Conservation (phyloP, 2,797 vertebrate species). For the Limnodromus scolopaceus region DNA sequence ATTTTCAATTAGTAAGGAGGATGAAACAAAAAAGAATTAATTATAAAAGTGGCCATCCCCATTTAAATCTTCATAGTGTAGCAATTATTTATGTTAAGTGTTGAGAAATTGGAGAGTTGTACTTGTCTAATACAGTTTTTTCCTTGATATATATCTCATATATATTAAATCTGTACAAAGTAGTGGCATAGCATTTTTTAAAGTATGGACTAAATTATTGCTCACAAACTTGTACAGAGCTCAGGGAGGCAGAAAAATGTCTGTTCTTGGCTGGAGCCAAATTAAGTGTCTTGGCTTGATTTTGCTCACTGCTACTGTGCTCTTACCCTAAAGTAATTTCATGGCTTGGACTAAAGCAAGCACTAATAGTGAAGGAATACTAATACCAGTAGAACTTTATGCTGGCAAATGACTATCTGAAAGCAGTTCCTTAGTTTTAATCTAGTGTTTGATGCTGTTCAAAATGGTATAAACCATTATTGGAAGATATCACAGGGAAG, state of each 20-base stretch:
- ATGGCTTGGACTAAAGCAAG: not conserved
- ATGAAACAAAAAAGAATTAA: slow-evolving; percentile 84
- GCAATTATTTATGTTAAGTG: slow-evolving; percentile 80
- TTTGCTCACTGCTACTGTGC: not conserved
- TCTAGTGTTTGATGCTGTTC: not conserved
- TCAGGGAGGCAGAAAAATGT: not conserved
- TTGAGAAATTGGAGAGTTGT: slow-evolving; percentile 74
- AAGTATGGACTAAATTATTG: not conserved
- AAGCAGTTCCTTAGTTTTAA: not conserved
- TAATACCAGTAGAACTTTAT: not conserved
- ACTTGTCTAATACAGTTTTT: slow-evolving; percentile 74
- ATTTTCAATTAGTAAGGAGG: slow-evolving; percentile 81
- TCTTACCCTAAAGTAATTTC: not conserved
- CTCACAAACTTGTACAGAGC: not conserved
- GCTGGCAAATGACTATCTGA: not conserved
- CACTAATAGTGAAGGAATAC: not conserved
- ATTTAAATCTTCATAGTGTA: slow-evolving; percentile 76
- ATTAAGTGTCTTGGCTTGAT: not conserved
- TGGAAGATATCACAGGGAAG: not conserved
- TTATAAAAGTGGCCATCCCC: slow-evolving; percentile 78
- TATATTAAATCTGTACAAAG: slow-evolving; percentile 54
- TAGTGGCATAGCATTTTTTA: not conserved
- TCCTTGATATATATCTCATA: slow-evolving; percentile 53
- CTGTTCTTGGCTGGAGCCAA: not conserved
- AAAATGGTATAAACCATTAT: not conserved